Evolutionary conservation across 1,140 invertebrate genomes (phyloP).

Genomic region (Caerostris extrusa): DNA sequence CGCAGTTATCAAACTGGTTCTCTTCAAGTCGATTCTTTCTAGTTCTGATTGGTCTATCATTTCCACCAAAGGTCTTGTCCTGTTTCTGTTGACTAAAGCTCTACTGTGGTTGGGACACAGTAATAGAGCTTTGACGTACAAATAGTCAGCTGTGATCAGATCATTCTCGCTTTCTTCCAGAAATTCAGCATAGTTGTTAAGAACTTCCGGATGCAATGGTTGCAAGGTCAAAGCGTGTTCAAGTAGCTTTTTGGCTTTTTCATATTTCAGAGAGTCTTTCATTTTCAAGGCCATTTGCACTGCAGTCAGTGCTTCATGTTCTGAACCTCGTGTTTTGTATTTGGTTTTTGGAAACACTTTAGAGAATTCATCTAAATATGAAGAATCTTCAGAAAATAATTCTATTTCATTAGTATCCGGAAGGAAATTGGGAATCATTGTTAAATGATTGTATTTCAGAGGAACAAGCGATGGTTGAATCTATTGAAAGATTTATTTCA

Average conservation of each 20-base stretch:
- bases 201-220: conserved; percentile 94
- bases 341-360: neutral
- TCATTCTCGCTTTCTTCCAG: conserved; percentile 93
- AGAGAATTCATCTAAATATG: neutral
- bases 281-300: conserved; percentile 92
- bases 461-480: neutral
- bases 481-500: neutral
- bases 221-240: conserved; percentile 94
- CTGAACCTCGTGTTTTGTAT: neutral
- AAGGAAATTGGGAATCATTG: neutral
- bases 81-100: conserved; percentile 90
- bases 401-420: neutral
- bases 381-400: neutral
- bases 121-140: conserved; percentile 91
- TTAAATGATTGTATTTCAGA: neutral
- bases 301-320: conserved; percentile 89
- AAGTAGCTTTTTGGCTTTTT: conserved; percentile 93
- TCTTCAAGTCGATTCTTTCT: conserved; percentile 91
- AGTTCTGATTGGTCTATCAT: conserved; percentile 91
- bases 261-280: conserved; percentile 89
- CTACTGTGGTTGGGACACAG: conserved; percentile 90
- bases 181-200: conserved; percentile 96
- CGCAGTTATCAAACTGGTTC: conserved; percentile 90
- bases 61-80: conserved; percentile 94
- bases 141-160: conserved; percentile 93